Conservation (phyloP, 2,888 invertebrate genomes). For the Lochmaea capreae region DNA sequence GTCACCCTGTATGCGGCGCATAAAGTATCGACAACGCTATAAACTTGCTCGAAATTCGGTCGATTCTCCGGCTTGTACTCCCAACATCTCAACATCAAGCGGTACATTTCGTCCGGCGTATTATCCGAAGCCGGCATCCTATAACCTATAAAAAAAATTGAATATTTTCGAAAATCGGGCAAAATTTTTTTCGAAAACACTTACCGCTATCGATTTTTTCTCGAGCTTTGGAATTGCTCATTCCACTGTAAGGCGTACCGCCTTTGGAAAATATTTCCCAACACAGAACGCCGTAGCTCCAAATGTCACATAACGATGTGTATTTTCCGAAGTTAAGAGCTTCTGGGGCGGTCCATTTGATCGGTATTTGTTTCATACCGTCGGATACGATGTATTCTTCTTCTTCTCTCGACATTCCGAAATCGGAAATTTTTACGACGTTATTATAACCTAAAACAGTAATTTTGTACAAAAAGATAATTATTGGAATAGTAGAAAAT, state of each 20-base stretch:
- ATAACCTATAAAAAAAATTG: constrained; percentile 74
- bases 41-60: constrained; percentile 92
- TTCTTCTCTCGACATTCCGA: constrained; percentile 97
- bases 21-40: constrained; percentile 78
- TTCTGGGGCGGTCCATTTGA: constrained; percentile 98
- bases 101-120: constrained; percentile 89
- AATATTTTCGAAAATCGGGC: constrained; percentile 1
- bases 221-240: constrained; percentile 93
- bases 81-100: constrained; percentile 93
- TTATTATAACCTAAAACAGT: constrained; percentile 76
- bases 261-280: constrained; percentile 98
- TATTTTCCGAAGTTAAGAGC: constrained; percentile 94
- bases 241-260: constrained; percentile 92
- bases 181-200: constrained; percentile 31
- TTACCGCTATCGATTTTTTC: constrained; percentile 93
- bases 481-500: background rate
- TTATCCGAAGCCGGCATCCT: constrained; percentile 93
- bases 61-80: constrained; percentile 91
- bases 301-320: constrained; percentile 94
- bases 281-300: constrained; percentile 96
- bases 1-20: constrained; percentile 62
- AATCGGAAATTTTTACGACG: constrained; percentile 96
- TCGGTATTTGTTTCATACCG: constrained; percentile 98
- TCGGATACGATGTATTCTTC: constrained; percentile 97
- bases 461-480: background rate